Conservation (phyloP, 1,140 invertebrate genomes). For the Chironomus tepperi region DNA sequence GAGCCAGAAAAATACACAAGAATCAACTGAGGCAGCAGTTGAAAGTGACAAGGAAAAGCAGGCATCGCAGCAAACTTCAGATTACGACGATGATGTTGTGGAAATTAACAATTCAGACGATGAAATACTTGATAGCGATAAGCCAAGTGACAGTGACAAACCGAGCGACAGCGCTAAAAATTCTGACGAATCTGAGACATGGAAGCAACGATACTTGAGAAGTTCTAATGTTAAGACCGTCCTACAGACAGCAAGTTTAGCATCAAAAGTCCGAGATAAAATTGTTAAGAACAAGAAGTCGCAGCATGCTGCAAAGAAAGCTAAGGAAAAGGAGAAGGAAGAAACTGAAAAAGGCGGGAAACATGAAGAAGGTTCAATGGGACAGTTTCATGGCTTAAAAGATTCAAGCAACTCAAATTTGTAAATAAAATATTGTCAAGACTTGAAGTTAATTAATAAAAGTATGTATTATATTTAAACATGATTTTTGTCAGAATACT, state of each 20-base stretch:
- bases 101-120: neutral
- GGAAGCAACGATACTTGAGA: conserved; percentile 38
- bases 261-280: conserved; percentile 48
- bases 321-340: conserved; percentile 25
- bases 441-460: too few relatives aligned
- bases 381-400: neutral
- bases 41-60: neutral
- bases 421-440: too few relatives aligned
- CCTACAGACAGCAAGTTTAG: conserved; percentile 44
- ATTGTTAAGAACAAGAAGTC: conserved; percentile 47
- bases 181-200: conserved; percentile 29
- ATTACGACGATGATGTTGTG: conserved; percentile 9
- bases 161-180: neutral
- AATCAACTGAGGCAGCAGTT: neutral
- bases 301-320: conserved; percentile 28
- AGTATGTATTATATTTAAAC: too few relatives aligned
- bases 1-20: neutral
- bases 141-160: neutral
- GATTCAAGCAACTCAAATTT: neutral
- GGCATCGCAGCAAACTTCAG: neutral
- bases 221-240: conserved; percentile 49
- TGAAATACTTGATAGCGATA: neutral
- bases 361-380: neutral
- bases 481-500: too few relatives aligned
- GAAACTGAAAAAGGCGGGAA: neutral